Conservation (phyloP, 1,140 invertebrate species). For the Drosophila pectinifera region DNA sequence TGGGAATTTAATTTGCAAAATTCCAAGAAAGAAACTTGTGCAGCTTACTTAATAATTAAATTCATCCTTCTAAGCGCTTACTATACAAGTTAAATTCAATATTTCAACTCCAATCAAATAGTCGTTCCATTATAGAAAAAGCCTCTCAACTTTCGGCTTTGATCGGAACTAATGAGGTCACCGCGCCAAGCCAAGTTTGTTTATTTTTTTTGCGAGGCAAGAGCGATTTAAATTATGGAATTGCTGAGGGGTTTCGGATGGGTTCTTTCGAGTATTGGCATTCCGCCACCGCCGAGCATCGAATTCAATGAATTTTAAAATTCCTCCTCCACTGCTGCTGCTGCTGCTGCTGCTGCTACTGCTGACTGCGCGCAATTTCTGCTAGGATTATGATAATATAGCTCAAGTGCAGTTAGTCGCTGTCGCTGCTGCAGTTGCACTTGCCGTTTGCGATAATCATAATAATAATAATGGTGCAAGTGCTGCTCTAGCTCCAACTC, state of each 20-base stretch:
- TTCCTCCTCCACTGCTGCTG: slow-evolving; percentile 26
- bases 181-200: slow-evolving; percentile 7
- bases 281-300: slow-evolving; percentile 39
- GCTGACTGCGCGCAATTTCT: slow-evolving; percentile 53
- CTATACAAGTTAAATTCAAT: not conserved
- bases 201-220: slow-evolving; percentile 23
- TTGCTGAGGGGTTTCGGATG: not conserved
- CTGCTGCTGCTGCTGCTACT: slow-evolving; percentile 32
- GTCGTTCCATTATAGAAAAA: not conserved
- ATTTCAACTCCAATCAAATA: not conserved
- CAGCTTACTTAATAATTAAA: not conserved
- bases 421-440: slow-evolving; percentile 62
- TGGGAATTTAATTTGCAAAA: not conserved
- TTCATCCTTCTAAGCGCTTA: not conserved
- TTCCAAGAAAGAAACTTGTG: not conserved
- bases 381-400: slow-evolving; percentile 75
- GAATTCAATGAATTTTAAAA: slow-evolving; percentile 78
- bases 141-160: slow-evolving; percentile 6
- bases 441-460: slow-evolving; percentile 70
- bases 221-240: slow-evolving; percentile 15
- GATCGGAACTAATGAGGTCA: slow-evolving; percentile 22
- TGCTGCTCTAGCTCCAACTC: not conserved
- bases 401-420: slow-evolving; percentile 76
- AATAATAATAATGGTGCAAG: slow-evolving; percentile 63
- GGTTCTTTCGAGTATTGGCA: slow-evolving; percentile 37